Evolutionary conservation across 2,797 vertebrate species (phyloP), one percentile per base, ranked within the genome.

Genomic region (Moxostoma hubbsi): DNA sequence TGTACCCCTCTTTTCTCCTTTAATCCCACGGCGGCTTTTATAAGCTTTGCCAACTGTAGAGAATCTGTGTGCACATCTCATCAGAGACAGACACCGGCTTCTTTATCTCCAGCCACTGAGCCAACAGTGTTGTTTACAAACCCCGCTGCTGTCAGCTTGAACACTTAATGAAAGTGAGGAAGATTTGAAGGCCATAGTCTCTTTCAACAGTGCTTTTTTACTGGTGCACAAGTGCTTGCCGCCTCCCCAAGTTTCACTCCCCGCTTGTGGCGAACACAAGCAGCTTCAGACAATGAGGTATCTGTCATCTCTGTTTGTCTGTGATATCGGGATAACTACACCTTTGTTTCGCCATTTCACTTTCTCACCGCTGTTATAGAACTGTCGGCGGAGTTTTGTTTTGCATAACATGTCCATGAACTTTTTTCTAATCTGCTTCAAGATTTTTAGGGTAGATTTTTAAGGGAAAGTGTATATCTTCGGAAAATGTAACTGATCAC

Each of bases 121-220:
- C 70, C 73, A 83, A 76, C 69, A 77, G 80, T 53, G 58, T 59
- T 82, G 78, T 84, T 82, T 86, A 82, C 77, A 80, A 79, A 69
- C 65, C 59, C 59, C 58, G 36, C 72, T 64, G 67, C 78, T 85
- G 79, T 83, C 83, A 82, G 81, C 59, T 61, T 57, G 62, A 71
- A 79, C 61, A 46, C 58, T 61, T 75, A 79, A 82, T 85, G 61
- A 82, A 82, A 84, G 74, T 79, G 69, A 59, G 75, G 63, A 58
- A 57, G 67, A 58, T 75, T 73, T 82, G 75, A 84, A 83, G 57
- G 65, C 72, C 74, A 82, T 84, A 81, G 83, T 81, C 79, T 77
- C 80, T 84, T 81, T 83, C 75, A 81, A 79, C 75, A 67, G 63
- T 75, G 51, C 36, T 73, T 66, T 82, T 73, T 83, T 85, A 77